Percentiles rank a stretch among this genome's conserved stretches.
phyloP scores from a whole-genome alignment of 2,797 vertebrate genomes.

The Periparus ater region DNA sequence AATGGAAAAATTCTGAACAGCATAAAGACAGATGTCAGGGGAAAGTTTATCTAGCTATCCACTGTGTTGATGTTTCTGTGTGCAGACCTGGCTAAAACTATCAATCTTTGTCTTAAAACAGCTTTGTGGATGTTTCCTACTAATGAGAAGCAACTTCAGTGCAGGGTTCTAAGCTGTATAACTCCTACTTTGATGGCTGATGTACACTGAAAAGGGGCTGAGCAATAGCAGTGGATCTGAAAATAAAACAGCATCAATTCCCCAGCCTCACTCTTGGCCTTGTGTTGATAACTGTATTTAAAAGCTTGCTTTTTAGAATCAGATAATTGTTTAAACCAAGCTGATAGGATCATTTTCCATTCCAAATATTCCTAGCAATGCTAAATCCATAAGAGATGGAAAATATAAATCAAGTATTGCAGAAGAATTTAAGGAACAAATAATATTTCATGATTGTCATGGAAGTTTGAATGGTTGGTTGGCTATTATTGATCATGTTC shows the following conservation, averaged over 20 bases:
- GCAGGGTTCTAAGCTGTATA: neutral
- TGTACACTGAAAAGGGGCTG: neutral
- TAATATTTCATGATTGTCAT: neutral
- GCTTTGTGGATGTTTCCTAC: neutral
- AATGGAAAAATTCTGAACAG: neutral
- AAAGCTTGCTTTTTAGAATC: neutral
- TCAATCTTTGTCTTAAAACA: neutral
- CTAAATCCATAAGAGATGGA: neutral
- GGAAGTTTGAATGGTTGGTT: neutral
- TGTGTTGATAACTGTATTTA: neutral
- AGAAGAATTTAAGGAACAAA: neutral
- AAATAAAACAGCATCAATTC: neutral
- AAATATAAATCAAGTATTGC: neutral
- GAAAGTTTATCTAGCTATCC: neutral
- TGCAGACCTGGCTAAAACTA: neutral
- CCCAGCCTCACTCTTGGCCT: neutral
- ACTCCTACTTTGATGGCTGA: neutral
- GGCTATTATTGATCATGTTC: neutral
- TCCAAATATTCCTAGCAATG: neutral
- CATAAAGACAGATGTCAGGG: neutral
- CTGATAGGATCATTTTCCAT: neutral
- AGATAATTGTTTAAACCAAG: neutral
- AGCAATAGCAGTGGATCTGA: neutral
- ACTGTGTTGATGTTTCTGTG: neutral
- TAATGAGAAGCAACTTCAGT: neutral